Evolutionary conservation across 1,140 invertebrate genomes (phyloP).

Genomic region (Drosophila pseudoobscura): DNA sequence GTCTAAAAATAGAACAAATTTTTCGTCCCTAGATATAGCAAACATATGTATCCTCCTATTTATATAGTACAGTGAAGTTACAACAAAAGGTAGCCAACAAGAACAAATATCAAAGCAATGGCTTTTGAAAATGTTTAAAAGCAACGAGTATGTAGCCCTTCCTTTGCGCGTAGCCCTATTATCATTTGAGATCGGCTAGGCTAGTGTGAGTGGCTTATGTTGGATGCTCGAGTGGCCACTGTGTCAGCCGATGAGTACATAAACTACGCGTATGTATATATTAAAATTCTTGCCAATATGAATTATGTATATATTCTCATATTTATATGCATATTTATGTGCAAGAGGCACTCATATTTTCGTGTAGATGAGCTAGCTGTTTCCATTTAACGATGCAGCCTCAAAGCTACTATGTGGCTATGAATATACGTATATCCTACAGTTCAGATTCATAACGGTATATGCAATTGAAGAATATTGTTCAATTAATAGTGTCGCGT

Average conservation of each 20-base stretch:
- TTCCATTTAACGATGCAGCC: conserved; percentile 1
- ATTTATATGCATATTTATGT: neutral
- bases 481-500: conserved; percentile 20
- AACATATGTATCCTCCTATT: conserved; percentile 11
- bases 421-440: neutral
- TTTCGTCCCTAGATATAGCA: neutral
- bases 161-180: too few species aligned
- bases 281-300: neutral
- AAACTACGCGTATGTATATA: too few species aligned
- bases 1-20: too few species aligned
- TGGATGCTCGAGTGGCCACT: too few species aligned
- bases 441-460: conserved; percentile 7
- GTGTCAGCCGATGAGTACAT: too few species aligned
- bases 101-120: neutral
- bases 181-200: too few species aligned
- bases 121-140: too few species aligned
- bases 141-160: too few species aligned
- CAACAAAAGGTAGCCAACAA: neutral
- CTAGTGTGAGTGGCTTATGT: too few species aligned
- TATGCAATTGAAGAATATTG: conserved; percentile 1
- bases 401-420: neutral
- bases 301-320: conserved; percentile 5
- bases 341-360: neutral
- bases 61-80: conserved; percentile 7
- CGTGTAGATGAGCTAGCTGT: neutral